Base-by-base conservation (phyloP, 2,888 invertebrate species). In the Pyrrhia umbra region DNA sequence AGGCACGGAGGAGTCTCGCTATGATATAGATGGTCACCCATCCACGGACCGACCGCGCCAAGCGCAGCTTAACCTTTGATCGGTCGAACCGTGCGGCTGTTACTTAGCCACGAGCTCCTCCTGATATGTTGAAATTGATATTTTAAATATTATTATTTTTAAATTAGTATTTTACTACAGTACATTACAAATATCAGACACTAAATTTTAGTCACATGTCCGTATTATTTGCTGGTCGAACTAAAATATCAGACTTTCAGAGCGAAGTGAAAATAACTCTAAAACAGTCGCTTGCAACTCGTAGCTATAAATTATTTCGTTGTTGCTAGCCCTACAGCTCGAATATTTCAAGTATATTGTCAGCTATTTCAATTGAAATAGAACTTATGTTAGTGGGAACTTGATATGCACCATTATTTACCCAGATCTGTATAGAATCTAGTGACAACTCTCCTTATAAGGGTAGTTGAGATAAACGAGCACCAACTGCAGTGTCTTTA, bases 321-420 rank as follows among this genome's bases (percentile, higher is more conserved):
- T 54, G 60, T 67, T 45, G 27, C 40, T 16, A 51, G 66, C 40
- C 56, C 61, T 74, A 75, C 49, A 58, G 70, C 52, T 51, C 58
- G 70, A 64, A 72, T 75, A 75, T 72, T 64, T 64, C 75, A 51
- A 75, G 57, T 34, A 72, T 58, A 75, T 75, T 72, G 75, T 72
- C 70, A 58, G 70, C 64, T 51, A 69, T 72, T 72, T 51, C 70
- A 69, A 72, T 72, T 64, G 63, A 69, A 63, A 63, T 64, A 64
- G 39, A 51, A 56, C 37, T 73, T 75, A 69, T 58, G 70, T 69
- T 54, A 42, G 55, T 6, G 52, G 21, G 47, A 27, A 60, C 68
- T 69, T 62, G 58, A 69, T 75, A 63, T 43, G 58, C 64, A n/a
- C 63, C 70, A 72, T 72, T 75, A 69, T 75, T 75, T 74, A 39